These are phyloP conservation scores for Toxonevra muliebris DNA, from an alignment of 2,888 invertebrate genomes.

Conservation along the genomic window DNA sequence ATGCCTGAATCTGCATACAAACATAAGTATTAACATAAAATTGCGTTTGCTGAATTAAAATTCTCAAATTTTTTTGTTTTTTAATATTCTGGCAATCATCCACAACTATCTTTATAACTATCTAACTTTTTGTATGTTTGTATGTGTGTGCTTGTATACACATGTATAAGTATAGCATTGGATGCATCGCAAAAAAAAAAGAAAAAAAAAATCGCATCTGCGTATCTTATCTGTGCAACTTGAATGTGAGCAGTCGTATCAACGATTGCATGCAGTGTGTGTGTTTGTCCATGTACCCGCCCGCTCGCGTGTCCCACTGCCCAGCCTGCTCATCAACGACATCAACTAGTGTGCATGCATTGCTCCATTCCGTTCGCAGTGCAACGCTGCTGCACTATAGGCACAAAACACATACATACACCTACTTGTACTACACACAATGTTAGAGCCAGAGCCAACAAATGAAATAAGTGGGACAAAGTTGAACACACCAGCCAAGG, in stretches of 20 bases:
- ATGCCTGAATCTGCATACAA: not conserved
- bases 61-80: not conserved
- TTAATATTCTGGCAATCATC: conserved; percentile 32
- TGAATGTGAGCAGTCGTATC: conserved; percentile 1
- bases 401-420: not conserved
- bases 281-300: no score
- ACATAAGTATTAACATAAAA: not conserved
- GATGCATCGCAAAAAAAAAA: conserved; percentile 15
- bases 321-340: not conserved
- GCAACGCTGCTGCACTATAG: not conserved
- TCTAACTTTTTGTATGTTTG: conserved; percentile 14
- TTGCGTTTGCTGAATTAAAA: not conserved
- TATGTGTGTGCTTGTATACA: not conserved
- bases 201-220: conserved; percentile 26
- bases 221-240: conserved; percentile 36
- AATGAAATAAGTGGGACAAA: conserved; percentile 66
- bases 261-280: not conserved
- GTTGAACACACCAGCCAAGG: conserved; percentile 67
- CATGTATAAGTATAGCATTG: not conserved
- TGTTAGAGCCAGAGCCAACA: conserved; percentile 51
- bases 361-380: not conserved
- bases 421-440: not conserved
- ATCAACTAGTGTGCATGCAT: conserved; percentile 16
- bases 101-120: conserved; percentile 14
- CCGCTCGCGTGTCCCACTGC: no score